These are phyloP conservation scores for Hirundo rustica DNA, from an alignment of 2,797 vertebrate genomes.

Conservation along the genomic window DNA sequence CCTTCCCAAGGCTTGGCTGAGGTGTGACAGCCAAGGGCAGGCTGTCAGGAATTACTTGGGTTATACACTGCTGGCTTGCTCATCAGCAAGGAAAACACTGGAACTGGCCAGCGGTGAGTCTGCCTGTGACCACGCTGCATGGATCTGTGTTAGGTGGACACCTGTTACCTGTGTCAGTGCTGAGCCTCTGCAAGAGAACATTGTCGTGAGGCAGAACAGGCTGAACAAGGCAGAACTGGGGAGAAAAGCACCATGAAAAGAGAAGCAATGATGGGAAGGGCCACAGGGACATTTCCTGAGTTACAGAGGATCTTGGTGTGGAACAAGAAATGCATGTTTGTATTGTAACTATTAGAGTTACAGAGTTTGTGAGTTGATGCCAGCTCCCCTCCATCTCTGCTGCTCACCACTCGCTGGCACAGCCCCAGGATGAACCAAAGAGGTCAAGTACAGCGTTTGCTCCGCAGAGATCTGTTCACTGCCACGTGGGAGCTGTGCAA, in stretches of 20 bases:
- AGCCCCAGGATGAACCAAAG: not conserved
- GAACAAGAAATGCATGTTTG: not conserved
- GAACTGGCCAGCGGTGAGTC: not conserved
- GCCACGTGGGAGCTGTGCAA: not conserved
- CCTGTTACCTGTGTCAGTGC: not conserved
- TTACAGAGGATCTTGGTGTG: not conserved
- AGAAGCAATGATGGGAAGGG: not conserved
- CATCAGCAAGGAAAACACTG: not conserved
- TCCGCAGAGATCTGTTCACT: not conserved
- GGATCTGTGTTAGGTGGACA: not conserved
- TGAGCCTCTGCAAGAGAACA: not conserved
- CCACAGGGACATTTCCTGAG: not conserved
- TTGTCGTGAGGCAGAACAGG: not conserved
- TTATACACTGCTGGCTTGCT: not conserved
- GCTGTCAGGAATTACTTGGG: not conserved
- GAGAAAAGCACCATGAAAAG: not conserved
- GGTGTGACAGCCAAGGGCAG: not conserved
- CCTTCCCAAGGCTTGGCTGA: not conserved
- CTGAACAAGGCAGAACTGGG: not conserved
- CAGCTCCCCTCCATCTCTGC: not conserved
- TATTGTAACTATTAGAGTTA: not conserved
- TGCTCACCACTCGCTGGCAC: not conserved
- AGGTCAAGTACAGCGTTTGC: accelerated
- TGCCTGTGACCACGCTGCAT: not conserved
- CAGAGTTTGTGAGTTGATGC: not conserved